Evolutionary conservation across 2,113 vertebrate species (phyloP).

Genomic region (Hippocampus barbouri): DNA sequence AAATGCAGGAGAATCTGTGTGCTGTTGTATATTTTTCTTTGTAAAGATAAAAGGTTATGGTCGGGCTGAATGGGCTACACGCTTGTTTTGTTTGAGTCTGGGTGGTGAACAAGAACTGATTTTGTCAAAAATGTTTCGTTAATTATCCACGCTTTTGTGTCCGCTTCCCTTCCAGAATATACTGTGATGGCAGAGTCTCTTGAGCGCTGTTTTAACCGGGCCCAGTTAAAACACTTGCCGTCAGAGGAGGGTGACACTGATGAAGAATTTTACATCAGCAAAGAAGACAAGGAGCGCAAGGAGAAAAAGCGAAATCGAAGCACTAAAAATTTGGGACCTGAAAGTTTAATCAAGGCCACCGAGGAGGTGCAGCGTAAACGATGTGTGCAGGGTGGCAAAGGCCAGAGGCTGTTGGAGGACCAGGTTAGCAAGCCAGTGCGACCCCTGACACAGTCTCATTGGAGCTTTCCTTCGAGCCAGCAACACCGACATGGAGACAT

Average conservation of each 20-base stretch:
- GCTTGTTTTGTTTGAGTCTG: constrained; percentile 4
- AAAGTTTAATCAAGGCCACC: constrained; percentile 74
- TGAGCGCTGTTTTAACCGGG: constrained; percentile 90
- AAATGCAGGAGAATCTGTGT: neutral
- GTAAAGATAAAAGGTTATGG: neutral
- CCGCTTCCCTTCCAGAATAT: constrained; percentile 78
- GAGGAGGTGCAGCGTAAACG: constrained; percentile 76
- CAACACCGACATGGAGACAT: constrained; percentile 44
- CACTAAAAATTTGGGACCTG: constrained; percentile 69
- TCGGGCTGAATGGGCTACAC: neutral
- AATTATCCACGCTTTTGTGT: neutral
- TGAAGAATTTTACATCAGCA: constrained; percentile 88
- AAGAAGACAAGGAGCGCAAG: constrained; percentile 82
- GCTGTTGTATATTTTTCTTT: constrained; percentile 12
- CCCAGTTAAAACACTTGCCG: constrained; percentile 92
- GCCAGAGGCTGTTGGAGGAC: constrained; percentile 56
- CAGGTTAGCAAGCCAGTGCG: constrained; percentile 36
- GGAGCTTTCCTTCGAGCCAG: constrained; percentile 65
- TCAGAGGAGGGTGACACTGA: constrained; percentile 94
- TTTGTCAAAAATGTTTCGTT: constrained; percentile 3
- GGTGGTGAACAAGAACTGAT: neutral
- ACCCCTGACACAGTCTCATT: constrained; percentile 51
- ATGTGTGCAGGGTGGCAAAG: constrained; percentile 65
- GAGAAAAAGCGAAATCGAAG: constrained; percentile 81
- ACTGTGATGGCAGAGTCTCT: constrained; percentile 95